A percentile compares a stretch with the other conserved stretches of the same genome.
These are phyloP conservation scores for Lepidonotus clava DNA, from an alignment of 2,888 invertebrate species.

Conservation along the genomic window DNA sequence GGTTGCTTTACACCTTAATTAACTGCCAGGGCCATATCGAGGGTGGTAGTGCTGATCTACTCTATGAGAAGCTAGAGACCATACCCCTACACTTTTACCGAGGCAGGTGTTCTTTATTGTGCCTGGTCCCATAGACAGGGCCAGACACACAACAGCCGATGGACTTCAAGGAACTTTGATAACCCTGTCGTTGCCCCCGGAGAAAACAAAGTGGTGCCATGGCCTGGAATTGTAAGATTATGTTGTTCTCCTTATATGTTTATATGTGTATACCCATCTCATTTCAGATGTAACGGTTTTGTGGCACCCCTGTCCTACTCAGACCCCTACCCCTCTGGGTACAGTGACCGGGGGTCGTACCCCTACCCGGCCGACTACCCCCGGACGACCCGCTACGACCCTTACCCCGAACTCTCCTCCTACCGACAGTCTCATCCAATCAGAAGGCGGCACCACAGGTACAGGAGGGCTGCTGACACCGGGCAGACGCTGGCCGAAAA, in stretches of 20 bases:
- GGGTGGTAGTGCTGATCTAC: too few relatives aligned
- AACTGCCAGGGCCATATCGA: too few relatives aligned
- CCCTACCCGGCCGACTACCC: constrained; percentile 38
- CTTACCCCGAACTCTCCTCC: background rate
- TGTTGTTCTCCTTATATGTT: background rate
- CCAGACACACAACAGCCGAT: too few relatives aligned
- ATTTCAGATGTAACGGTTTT: constrained; percentile 14
- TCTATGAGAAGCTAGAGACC: too few relatives aligned
- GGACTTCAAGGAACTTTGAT: too few relatives aligned
- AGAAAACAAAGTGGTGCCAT: background rate
- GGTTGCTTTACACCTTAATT: too few relatives aligned
- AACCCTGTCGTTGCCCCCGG: too few relatives aligned
- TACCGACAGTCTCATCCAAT: background rate
- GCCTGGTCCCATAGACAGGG: too few relatives aligned
- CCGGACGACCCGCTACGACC: background rate
- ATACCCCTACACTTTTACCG: too few relatives aligned
- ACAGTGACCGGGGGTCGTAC: background rate
- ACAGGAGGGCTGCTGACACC: constrained; percentile 10
- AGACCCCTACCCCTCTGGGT: constrained; percentile 18
- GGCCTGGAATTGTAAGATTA: background rate
- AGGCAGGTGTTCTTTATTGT: too few relatives aligned
- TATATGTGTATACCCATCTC: background rate
- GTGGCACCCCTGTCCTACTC: background rate
- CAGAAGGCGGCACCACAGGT: background rate
- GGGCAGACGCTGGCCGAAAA: background rate